Percentiles rank a stretch among this genome's conserved stretches.
These are phyloP conservation scores for Ceramica pisi DNA, from an alignment of 2,888 invertebrate genomes.

Conservation along the genomic window DNA sequence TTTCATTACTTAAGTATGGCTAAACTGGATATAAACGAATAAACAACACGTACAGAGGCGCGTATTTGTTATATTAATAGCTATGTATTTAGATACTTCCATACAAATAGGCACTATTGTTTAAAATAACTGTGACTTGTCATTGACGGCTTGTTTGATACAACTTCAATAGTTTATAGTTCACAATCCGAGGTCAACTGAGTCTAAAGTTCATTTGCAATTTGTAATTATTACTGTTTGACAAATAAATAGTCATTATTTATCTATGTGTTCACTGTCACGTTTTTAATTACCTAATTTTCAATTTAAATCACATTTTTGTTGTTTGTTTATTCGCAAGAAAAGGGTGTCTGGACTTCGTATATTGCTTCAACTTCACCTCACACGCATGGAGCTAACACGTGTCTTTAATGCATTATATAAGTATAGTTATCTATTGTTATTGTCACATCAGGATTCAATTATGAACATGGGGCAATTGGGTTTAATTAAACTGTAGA, in stretches of 20 bases:
- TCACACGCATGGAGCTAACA: background rate
- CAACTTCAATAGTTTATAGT: conserved; percentile 44
- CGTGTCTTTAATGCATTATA: conserved; percentile 11
- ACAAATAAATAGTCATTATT: conserved; percentile 14
- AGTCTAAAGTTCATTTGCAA: conserved; percentile 60
- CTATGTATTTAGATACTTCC: conserved; percentile 1
- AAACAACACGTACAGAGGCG: background rate
- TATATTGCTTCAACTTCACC: background rate
- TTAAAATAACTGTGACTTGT: conserved; percentile 41
- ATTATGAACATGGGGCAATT: conserved; percentile 76
- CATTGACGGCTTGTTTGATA: conserved; percentile 35
- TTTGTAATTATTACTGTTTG: conserved; percentile 25
- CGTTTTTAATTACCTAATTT: conserved; percentile 22
- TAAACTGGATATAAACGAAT: background rate
- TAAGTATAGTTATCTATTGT: conserved; percentile 33
- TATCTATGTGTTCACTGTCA: conserved; percentile 8
- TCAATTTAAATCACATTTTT: background rate
- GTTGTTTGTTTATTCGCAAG: background rate
- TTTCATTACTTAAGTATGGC: background rate
- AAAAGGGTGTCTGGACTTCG: background rate
- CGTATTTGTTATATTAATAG: conserved; percentile 7
- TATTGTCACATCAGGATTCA: conserved; percentile 65
- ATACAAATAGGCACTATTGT: background rate
- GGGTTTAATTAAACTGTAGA: conserved; percentile 78
- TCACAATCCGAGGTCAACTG: conserved; percentile 40